Evolutionary conservation across 2,888 invertebrate genomes (phyloP), one percentile per base, ranked within the genome.

Genomic region (Ennomos fuscantarius): DNA sequence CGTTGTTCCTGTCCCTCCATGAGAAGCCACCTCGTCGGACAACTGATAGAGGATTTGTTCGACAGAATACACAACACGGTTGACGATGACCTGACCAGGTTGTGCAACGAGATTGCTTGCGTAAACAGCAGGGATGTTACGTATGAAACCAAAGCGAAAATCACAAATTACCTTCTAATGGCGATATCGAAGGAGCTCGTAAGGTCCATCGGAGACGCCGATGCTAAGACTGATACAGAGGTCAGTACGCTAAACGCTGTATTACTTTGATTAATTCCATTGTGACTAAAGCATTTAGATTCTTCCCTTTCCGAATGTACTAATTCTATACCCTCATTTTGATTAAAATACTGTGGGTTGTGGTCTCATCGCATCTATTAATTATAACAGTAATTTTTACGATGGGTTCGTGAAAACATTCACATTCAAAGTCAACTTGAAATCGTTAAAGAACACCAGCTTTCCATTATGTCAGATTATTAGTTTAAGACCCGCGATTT

Each of bases 191-290:
- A 92, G 77, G 92, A 92, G 72, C 87, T 92, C 55, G 90, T 92
- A 66, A 86, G 92, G 71, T 92, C 92, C 40, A 92, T 92, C 62
- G 92, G 92, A 51, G 92, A 92, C 62, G 92, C 92, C 11, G 92
- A 92, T 63, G 91, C 91, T 70, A 92, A 92, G 82, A 92, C 92
- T 75, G 92, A 92, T 74, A 90, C 92, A 41, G 91, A 92, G 91
- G 92, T 90, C 70, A 84, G 87, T 86, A 78, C 70, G 73, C 66
- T 74, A 69, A 67, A 62, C 69, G 70, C 68, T 63, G 34, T 48
- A 48, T 39, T 67, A 53, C 41, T 64, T 63, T 59, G 52, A 59
- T 60, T 66, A 57, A 60, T 64, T 60, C 46, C 53, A 68, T 78
- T 84, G 87, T 89, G 79, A 88, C 86, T 89, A 89, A 89, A 81